These are phyloP conservation scores for Puntigrus tetrazona DNA, from an alignment of 2,113 vertebrate genomes.

Conservation along the genomic window DNA sequence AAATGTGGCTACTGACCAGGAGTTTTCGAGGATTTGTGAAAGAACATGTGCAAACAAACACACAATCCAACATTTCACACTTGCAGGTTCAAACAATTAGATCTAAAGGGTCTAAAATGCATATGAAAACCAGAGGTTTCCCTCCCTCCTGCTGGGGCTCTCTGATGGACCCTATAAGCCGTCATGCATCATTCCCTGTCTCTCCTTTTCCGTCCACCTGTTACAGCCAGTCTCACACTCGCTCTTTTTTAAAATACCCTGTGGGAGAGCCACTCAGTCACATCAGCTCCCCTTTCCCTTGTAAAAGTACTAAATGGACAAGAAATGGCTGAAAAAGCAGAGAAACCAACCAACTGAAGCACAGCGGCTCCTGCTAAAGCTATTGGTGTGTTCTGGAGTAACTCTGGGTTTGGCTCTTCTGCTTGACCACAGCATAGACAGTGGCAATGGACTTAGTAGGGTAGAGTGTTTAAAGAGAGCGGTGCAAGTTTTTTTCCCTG, in stretches of 20 bases:
- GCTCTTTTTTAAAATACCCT: background rate
- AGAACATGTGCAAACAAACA: background rate
- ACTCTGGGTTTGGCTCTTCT: background rate
- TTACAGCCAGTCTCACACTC: constrained; percentile 2
- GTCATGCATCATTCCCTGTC: constrained; percentile 9
- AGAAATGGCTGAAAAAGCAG: background rate
- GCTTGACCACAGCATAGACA: constrained; percentile 25
- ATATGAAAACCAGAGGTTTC: background rate
- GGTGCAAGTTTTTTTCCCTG: background rate
- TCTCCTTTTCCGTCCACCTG: constrained; percentile 50
- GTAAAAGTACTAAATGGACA: constrained; percentile 27
- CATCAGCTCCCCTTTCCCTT: constrained; percentile 42
- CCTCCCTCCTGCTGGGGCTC: constrained; percentile 18
- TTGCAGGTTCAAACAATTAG: constrained; percentile 9
- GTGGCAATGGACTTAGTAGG: background rate
- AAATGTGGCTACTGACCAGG: background rate
- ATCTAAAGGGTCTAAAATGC: constrained; percentile 20
- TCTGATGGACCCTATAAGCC: background rate
- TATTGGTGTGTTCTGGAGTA: constrained; percentile 16
- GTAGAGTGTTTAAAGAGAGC: background rate
- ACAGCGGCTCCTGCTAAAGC: constrained; percentile 12
- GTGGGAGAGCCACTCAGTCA: constrained; percentile 30
- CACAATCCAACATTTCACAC: constrained; percentile 6
- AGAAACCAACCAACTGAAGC: background rate
- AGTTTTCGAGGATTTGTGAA: background rate